A percentile compares a stretch with the other conserved stretches of the same genome.
Evolutionary conservation across 2,113 vertebrate species (phyloP).

Genomic region (Prunella himalayana): DNA sequence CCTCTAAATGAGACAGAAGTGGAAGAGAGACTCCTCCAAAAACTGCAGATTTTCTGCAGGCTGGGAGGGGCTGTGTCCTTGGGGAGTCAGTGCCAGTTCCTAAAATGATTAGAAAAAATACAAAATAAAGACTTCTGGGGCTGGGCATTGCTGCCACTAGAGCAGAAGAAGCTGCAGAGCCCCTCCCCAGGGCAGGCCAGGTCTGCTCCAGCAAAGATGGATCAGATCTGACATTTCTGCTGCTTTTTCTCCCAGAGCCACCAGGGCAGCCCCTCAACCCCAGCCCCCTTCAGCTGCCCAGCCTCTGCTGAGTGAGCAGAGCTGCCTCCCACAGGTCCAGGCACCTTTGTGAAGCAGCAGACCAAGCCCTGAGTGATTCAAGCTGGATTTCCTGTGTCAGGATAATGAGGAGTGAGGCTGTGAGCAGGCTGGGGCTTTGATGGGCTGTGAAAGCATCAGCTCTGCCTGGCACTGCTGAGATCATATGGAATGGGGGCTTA

Average conservation of each 20-base stretch:
- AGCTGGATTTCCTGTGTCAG: slow-evolving; percentile 53
- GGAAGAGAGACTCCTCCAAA: background rate
- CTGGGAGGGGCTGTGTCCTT: background rate
- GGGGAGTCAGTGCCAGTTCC: background rate
- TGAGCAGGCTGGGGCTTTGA: slow-evolving; percentile 17
- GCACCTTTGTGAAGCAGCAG: background rate
- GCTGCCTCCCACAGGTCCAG: background rate
- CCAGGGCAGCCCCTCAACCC: background rate
- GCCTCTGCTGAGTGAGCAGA: background rate
- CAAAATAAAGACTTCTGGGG: background rate
- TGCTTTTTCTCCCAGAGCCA: background rate
- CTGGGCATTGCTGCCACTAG: background rate
- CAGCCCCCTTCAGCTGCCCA: background rate
- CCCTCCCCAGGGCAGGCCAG: accelerated
- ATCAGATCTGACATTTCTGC: background rate
- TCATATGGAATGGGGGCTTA: background rate
- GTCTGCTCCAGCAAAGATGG: background rate
- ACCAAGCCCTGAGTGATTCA: background rate
- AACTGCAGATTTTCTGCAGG: background rate
- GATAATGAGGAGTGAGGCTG: background rate
- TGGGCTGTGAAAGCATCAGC: background rate
- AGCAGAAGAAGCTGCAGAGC: background rate
- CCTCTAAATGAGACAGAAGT: background rate
- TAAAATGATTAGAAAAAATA: background rate
- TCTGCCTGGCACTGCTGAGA: background rate